Percentiles rank a stretch among this genome's conserved stretches.
Conservation (phyloP, 2,797 vertebrate genomes). For the Coranthus polyacanthus region DNA sequence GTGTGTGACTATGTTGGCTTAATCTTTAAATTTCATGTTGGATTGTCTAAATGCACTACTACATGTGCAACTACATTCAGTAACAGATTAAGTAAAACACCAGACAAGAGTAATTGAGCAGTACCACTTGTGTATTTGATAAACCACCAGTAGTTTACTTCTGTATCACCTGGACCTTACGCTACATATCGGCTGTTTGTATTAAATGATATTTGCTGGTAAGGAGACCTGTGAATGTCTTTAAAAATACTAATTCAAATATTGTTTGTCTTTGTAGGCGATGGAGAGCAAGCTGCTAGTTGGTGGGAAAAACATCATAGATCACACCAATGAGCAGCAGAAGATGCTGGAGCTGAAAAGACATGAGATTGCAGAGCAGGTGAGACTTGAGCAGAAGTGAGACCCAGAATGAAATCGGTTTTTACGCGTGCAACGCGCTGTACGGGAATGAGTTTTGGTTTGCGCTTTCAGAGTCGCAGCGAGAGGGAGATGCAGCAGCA, state of each 20-base stretch:
- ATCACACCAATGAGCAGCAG: conserved; percentile 97
- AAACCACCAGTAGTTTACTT: too few relatives aligned
- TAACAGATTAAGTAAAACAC: too few relatives aligned
- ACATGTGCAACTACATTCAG: too few relatives aligned
- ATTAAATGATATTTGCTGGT: too few relatives aligned
- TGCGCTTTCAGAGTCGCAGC: conserved; percentile 62
- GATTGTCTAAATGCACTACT: too few relatives aligned
- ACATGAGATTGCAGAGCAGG: conserved; percentile 95
- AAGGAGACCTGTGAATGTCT: too few relatives aligned
- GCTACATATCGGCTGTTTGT: too few relatives aligned
- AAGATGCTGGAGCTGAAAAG: conserved; percentile 94
- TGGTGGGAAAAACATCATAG: conserved; percentile 95
- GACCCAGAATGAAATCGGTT: neutral
- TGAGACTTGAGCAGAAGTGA: conserved; percentile 50
- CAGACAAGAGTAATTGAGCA: too few relatives aligned
- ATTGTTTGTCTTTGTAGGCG: conserved; percentile 77
- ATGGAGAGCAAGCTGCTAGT: conserved; percentile 97
- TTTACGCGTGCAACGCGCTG: neutral
- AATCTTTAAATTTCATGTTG: too few relatives aligned
- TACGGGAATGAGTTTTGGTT: neutral
- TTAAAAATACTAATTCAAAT: neutral
- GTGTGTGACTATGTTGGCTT: too few relatives aligned
- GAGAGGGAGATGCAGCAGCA: conserved; percentile 87
- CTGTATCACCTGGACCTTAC: too few relatives aligned
- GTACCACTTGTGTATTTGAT: too few relatives aligned